These are phyloP conservation scores for pig (Sus scrofa) DNA, from an alignment of 2,113 vertebrate species.

Conservation along the genomic window DNA sequence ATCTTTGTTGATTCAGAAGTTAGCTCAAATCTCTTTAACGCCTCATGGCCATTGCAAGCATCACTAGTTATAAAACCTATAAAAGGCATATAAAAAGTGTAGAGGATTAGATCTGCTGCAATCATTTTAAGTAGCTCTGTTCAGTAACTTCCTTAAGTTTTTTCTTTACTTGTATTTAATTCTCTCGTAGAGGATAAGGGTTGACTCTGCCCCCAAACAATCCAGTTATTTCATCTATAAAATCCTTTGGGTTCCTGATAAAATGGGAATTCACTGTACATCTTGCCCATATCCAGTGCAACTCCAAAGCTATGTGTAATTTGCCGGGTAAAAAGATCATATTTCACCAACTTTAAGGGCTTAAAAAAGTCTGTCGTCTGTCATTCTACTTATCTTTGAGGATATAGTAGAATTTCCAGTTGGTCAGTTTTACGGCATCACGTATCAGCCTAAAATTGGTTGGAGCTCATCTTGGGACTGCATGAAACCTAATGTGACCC, in stretches of 20 bases:
- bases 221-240: constrained; percentile 12
- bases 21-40: constrained; percentile 2
- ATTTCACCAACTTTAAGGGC: neutral
- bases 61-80: neutral
- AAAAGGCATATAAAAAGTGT: neutral
- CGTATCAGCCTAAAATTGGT: neutral
- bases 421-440: neutral
- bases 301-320: neutral
- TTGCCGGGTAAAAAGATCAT: constrained; percentile 9
- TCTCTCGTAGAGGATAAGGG: neutral
- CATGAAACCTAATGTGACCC: neutral
- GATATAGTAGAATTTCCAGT: neutral
- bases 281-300: neutral
- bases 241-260: neutral
- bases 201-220: neutral
- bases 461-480: constrained; percentile 30
- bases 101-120: neutral
- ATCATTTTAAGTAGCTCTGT: neutral
- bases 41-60: neutral
- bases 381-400: neutral
- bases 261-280: neutral
- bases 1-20: constrained; percentile 58
- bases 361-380: constrained; percentile 2
- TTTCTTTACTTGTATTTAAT: constrained; percentile 42
- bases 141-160: neutral